These are phyloP conservation scores for Graptemys geographica DNA, from an alignment of 2,797 vertebrate species.

Conservation along the genomic window DNA sequence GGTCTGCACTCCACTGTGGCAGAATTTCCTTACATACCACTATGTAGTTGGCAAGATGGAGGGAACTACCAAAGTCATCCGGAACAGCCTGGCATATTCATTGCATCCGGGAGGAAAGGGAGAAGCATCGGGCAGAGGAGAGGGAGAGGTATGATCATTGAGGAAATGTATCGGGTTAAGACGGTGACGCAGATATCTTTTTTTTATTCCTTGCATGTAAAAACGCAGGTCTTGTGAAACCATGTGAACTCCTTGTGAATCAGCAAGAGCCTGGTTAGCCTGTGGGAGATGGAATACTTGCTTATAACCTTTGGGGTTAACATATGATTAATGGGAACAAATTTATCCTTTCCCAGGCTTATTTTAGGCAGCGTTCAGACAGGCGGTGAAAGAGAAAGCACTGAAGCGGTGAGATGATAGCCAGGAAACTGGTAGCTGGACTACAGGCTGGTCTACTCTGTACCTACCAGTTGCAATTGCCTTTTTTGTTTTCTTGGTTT, in stretches of 20 bases:
- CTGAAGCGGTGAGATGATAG: neutral
- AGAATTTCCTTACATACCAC: neutral
- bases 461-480: neutral
- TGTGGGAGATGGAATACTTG: slow-evolving; percentile 5
- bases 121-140: neutral
- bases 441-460: neutral
- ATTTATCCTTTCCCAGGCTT: slow-evolving; percentile 35
- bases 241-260: neutral
- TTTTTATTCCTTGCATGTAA: slow-evolving; percentile 38
- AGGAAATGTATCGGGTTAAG: slow-evolving; percentile 48
- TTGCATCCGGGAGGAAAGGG: slow-evolving; percentile 8
- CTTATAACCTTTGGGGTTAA: slow-evolving; percentile 36
- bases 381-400: neutral
- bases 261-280: neutral
- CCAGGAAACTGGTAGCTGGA: neutral
- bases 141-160: slow-evolving; percentile 9
- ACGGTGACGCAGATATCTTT: slow-evolving; percentile 7
- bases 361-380: neutral
- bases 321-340: slow-evolving; percentile 30
- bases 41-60: neutral
- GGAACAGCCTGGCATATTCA: neutral
- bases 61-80: neutral
- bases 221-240: neutral
- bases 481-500: neutral
- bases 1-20: neutral